Evolutionary conservation across 2,797 vertebrate species (phyloP), one percentile per base, ranked within the genome.

Genomic region (Centroberyx gerrardi): DNA sequence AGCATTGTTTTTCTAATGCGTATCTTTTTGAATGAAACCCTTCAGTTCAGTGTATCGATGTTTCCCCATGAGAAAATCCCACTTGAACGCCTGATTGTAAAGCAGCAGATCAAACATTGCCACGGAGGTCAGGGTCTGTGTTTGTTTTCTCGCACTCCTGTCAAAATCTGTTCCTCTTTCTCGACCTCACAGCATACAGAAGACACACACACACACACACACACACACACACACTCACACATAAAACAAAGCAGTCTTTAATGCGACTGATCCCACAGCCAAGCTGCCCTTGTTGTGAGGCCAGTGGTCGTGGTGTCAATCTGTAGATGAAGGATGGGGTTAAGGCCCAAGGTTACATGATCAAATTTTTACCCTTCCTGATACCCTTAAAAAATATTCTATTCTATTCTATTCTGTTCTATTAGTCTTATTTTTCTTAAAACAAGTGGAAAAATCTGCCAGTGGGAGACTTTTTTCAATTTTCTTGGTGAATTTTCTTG

Each of bases 161-260:
- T 87, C 78, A 74, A 63, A 89, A 80, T 82, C 66, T 76, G 60
- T 84, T 91, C 88, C 80, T 87, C 88, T 82, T 90, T 91, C 81
- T 81, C 84, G 78, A 22, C 64, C 77, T 52, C 22, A 28, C 56
- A 40, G 15, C 38, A 42, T 22, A 46, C 65, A 49, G n/a, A 27
- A 9, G 44, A 12, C 62, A 8, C 46, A 18, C 67, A 9, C 69
- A 52, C 17, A 31, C 62, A 72, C 70, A 68, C 46, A 62, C 66
- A 29, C 40, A 33, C 22, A 22, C 33, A 33, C 33, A 33, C 33
- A 5, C 33, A 33, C 4, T 1, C 33, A 14, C 42, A 44, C 42
- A 14, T 0, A 18, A 52, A 29, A 78, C 62, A 63, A 62, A 63
- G 49, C 53, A 12, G 42, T 58, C 66, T 76, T 44, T 15, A 62